A percentile compares a stretch with the other conserved stretches of the same genome.
These are phyloP conservation scores for Capra hircus DNA, from an alignment of 2,113 vertebrate species.

Conservation along the genomic window DNA sequence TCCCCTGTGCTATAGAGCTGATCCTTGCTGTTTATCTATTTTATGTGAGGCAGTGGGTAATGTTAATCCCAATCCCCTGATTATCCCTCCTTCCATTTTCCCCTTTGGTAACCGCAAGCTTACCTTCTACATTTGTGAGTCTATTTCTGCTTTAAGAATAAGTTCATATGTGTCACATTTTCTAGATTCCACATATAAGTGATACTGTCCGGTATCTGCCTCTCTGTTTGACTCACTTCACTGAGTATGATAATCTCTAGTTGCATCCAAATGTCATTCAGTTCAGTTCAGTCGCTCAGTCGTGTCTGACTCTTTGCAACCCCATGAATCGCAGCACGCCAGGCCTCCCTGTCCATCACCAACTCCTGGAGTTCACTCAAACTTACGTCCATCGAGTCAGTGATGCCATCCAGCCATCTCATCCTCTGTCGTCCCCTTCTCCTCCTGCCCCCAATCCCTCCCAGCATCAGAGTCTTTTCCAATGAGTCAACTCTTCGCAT, in stretches of 20 bases:
- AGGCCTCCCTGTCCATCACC: no score
- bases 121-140: not conserved
- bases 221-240: not conserved
- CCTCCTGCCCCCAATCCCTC: no score
- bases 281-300: no score
- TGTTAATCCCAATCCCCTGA: not conserved
- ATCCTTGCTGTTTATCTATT: not conserved
- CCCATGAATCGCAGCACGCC: no score
- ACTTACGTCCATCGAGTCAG: accelerated
- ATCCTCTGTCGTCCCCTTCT: no score
- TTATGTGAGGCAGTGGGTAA: not conserved
- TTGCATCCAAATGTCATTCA: not conserved
- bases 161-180: not conserved
- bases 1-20: not conserved
- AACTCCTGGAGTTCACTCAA: no score
- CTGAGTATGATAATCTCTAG: not conserved
- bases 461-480: no score
- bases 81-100: not conserved
- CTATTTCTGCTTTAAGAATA: not conserved
- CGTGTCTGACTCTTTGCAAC: no score
- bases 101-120: not conserved
- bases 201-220: not conserved
- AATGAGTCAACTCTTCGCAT: no score
- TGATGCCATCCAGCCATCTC: no score
- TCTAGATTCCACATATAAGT: not conserved